Conservation (phyloP, 2,113 vertebrate species). For the Tringa solitaria region DNA sequence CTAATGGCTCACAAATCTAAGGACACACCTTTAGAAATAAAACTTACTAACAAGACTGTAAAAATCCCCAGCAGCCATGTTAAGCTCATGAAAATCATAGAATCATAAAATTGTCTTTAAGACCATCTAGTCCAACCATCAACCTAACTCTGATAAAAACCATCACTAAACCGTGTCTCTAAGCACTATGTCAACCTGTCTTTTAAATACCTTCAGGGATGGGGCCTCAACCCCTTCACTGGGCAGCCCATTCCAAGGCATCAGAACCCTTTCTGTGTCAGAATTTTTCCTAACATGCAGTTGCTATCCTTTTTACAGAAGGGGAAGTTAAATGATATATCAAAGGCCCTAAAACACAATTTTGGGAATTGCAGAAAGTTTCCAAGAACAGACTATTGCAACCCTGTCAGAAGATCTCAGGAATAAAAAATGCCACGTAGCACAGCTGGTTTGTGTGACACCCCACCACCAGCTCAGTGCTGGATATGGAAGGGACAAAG, state of each 20-base stretch:
- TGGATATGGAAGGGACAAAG: background rate
- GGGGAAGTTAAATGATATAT: background rate
- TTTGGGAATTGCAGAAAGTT: background rate
- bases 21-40: slow-evolving; percentile 24
- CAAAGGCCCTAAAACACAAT: background rate
- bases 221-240: too few relatives aligned
- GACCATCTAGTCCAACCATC: too few relatives aligned
- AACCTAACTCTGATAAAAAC: too few relatives aligned
- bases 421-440: background rate
- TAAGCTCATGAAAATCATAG: background rate
- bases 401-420: background rate
- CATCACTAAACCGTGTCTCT: too few relatives aligned
- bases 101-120: too few relatives aligned
- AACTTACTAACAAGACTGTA: slow-evolving; percentile 22
- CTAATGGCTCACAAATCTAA: background rate
- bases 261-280: too few relatives aligned
- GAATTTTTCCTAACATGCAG: too few relatives aligned
- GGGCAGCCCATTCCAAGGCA: too few relatives aligned
- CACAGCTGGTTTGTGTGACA: background rate
- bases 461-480: background rate
- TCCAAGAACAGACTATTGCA: background rate
- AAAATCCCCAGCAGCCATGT: background rate
- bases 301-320: background rate
- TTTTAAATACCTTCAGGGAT: too few relatives aligned
- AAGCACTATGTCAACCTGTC: too few relatives aligned